Evolutionary conservation across 2,113 vertebrate genomes (phyloP).

Genomic region (Cairina moschata): DNA sequence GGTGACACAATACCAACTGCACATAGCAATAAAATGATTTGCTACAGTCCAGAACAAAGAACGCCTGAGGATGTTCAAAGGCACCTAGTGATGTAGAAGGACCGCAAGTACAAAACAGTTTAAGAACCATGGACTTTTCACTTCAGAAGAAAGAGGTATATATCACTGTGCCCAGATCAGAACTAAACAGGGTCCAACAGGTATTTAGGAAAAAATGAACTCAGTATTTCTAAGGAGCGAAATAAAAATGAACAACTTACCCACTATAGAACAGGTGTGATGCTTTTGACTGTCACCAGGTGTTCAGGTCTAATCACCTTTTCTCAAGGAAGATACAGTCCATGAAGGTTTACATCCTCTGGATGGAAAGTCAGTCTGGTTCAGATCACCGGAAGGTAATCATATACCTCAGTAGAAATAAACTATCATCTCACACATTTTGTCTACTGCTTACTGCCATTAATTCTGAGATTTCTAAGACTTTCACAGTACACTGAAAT

Average conservation of each 20-base stretch:
- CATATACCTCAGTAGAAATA: neutral
- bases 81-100: neutral
- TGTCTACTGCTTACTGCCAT: neutral
- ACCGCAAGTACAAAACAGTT: neutral
- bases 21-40: rapidly evolving
- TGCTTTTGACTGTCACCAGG: neutral
- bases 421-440: neutral
- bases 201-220: neutral
- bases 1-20: neutral
- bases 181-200: neutral
- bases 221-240: neutral
- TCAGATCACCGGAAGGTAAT: neutral
- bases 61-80: neutral
- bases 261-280: neutral
- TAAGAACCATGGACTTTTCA: neutral
- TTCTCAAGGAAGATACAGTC: neutral
- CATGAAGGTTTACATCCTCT: neutral
- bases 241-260: neutral
- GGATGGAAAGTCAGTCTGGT: neutral
- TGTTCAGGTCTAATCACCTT: neutral
- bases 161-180: neutral
- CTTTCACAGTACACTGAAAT: neutral
- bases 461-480: neutral
- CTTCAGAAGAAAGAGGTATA: neutral
- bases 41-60: neutral